Base-by-base conservation (phyloP, 1,140 invertebrate species). In the Pantala flavescens region DNA sequence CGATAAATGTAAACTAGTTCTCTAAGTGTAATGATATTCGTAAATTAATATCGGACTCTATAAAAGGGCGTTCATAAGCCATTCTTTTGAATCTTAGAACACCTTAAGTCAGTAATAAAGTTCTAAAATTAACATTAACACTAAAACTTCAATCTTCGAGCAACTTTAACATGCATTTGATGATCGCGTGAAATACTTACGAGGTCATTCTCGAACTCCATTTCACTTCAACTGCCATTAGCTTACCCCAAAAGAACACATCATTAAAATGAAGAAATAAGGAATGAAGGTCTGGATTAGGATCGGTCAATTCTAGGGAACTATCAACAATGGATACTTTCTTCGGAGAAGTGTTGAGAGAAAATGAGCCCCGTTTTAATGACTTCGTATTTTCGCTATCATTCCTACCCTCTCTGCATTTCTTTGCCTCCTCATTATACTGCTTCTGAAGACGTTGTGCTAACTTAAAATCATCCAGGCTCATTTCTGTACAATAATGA, bases 141-240 rank as follows among this genome's bases (percentile, higher is more conserved):
- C n/a, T n/a, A n/a, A n/a, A n/a, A n/a, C n/a, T n/a, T n/a, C n/a
- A n/a, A n/a, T n/a, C n/a, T n/a, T n/a, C n/a, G n/a, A n/a, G n/a
- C n/a, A n/a, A n/a, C n/a, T n/a, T n/a, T n/a, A n/a, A n/a, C n/a
- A n/a, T n/a, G n/a, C n/a, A n/a, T n/a, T n/a, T n/a, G n/a, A n/a
- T n/a, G n/a, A n/a, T n/a, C n/a, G n/a, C n/a, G n/a, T 36, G 28
- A 36, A 36, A 36, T 36, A 87, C 88, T 84, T 90, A 98, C 81
- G 89, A 85, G 74, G 94, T 98, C 97, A 99, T 99, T 79, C 91
- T 84, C 77, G 92, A 92, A 81, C 96, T 98, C 97, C 98, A 99
- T 79, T 91, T 90, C 0, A 99, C 90, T 80, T 90, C 89, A 23
- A 96, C 93, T 74, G 89, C 84, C 0, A 85, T 82, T 43, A 99